These are phyloP conservation scores for Pammene aurita DNA, from an alignment of 2,888 invertebrate species.

Conservation along the genomic window DNA sequence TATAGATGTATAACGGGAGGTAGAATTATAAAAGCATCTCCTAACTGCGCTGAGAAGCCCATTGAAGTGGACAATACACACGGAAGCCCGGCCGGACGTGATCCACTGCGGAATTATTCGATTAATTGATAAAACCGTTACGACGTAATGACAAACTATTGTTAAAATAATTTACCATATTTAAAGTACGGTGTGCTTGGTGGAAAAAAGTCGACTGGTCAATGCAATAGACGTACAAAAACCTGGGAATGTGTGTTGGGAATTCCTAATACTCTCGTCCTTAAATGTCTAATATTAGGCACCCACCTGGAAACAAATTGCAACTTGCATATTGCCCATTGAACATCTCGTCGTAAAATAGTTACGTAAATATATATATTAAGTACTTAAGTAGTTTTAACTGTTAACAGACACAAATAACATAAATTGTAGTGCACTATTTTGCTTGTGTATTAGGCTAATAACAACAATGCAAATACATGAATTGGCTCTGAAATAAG, in stretches of 20 bases:
- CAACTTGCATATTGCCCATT: too few species aligned
- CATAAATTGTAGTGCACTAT: too few species aligned
- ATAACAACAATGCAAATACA: not conserved
- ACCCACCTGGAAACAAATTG: too few species aligned
- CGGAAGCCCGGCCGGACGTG: slow-evolving; percentile 66
- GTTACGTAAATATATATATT: too few species aligned
- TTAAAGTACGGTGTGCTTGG: slow-evolving; percentile 63
- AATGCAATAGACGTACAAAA: slow-evolving; percentile 58
- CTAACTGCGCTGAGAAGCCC: slow-evolving; percentile 33
- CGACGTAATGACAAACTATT: slow-evolving; percentile 75
- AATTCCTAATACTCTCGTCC: too few species aligned
- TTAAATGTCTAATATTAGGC: too few species aligned
- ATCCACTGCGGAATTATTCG: slow-evolving; percentile 70
- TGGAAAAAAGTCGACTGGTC: slow-evolving; percentile 56
- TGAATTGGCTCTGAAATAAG: not conserved
- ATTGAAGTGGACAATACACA: slow-evolving; percentile 54
- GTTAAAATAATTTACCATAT: slow-evolving; percentile 77
- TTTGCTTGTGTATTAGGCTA: too few species aligned
- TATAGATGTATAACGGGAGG: slow-evolving; percentile 31
- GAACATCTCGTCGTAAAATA: too few species aligned
- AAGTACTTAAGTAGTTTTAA: too few species aligned
- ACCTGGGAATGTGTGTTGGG: slow-evolving; percentile 38
- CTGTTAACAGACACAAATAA: too few species aligned
- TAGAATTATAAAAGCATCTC: slow-evolving; percentile 32
- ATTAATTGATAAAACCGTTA: slow-evolving; percentile 81